Evolutionary conservation across 2,113 vertebrate species (phyloP), one percentile per base, ranked within the genome.

Genomic region (Muntiacus reevesi): DNA sequence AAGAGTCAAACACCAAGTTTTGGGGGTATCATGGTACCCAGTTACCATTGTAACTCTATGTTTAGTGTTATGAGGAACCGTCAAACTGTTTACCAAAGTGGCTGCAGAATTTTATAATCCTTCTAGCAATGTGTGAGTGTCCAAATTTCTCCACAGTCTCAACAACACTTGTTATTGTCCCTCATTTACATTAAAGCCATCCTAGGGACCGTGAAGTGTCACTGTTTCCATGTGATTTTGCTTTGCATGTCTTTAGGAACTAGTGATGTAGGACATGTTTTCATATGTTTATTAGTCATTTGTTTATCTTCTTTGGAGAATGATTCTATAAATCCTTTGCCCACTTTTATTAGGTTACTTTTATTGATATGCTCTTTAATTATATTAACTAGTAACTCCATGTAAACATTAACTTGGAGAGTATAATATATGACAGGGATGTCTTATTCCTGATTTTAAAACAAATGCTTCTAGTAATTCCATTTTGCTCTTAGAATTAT

Each of bases 371-470:
- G 15, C 6, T 87, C 8, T 71, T 5, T 85, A 67, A 94, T 79
- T 84, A 5, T 27, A 57, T 33, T 60, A 82, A 79, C 55, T 74
- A 92, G 40, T 94, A 6, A 11, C 15, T 94, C 13, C 6, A 76
- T 23, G 6, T 85, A 91, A 92, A 89, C 33, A 96, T 52, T 33
- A 93, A n/a, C 10, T 91, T 55, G 28, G 28, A 79, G 3, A n/a
- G 3, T 91, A 5, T 7, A 54, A 92, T 90, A 76, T 27, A 71
- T 62, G 40, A 55, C 0, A 94, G 36, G 1, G 14, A 62, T 55
- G 21, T 47, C 36, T 52, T 60, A 64, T 85, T 86, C 54, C 40
- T 94, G 52, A 94, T 55, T 89, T 87, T 86, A 76, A 89, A 96
- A 13, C 45, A 94, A 89, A 85, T 83, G 13, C 10, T 85, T 88